Evolutionary conservation across 2,888 invertebrate genomes (phyloP).

Genomic region (Choristoneura rosaceana): DNA sequence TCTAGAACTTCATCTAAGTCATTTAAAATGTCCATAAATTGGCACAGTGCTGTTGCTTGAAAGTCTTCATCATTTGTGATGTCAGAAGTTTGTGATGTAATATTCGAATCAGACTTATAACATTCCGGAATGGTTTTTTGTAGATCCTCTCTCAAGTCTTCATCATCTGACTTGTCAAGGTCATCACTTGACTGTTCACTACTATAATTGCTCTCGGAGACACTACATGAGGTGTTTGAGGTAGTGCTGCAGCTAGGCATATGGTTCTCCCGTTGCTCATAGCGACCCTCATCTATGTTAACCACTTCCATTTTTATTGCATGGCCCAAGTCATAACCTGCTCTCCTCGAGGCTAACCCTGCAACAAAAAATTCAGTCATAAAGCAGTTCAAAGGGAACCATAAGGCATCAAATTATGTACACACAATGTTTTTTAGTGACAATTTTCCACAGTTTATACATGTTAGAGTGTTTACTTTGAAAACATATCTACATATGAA

Average conservation of each 20-base stretch:
- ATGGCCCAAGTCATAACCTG: constrained; percentile 78
- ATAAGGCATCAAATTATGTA: constrained; percentile 48
- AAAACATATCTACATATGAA: constrained; percentile 43
- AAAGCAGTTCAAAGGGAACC: constrained; percentile 38
- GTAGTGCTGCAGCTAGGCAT: constrained; percentile 67
- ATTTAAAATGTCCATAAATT: constrained; percentile 84
- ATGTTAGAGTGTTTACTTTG: constrained; percentile 49
- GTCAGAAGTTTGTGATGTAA: constrained; percentile 73
- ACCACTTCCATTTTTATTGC: constrained; percentile 82
- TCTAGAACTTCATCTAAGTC: constrained; percentile 86
- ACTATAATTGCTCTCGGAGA: constrained; percentile 68
- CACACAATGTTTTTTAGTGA: constrained; percentile 69
- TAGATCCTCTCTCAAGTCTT: constrained; percentile 75
- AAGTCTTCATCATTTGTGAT: constrained; percentile 80
- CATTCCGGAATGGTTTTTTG: constrained; percentile 79
- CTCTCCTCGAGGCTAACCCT: constrained; percentile 72
- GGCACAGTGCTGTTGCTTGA: constrained; percentile 79
- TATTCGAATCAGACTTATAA: constrained; percentile 78
- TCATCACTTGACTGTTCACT: constrained; percentile 63
- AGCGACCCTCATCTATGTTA: constrained; percentile 72
- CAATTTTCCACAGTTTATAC: constrained; percentile 75
- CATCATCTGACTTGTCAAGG: constrained; percentile 70
- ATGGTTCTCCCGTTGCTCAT: constrained; percentile 68
- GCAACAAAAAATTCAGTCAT: constrained; percentile 57
- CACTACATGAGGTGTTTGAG: constrained; percentile 71